Base-by-base conservation (phyloP, 2,888 invertebrate genomes). In the Cataglyphis cursor region DNA sequence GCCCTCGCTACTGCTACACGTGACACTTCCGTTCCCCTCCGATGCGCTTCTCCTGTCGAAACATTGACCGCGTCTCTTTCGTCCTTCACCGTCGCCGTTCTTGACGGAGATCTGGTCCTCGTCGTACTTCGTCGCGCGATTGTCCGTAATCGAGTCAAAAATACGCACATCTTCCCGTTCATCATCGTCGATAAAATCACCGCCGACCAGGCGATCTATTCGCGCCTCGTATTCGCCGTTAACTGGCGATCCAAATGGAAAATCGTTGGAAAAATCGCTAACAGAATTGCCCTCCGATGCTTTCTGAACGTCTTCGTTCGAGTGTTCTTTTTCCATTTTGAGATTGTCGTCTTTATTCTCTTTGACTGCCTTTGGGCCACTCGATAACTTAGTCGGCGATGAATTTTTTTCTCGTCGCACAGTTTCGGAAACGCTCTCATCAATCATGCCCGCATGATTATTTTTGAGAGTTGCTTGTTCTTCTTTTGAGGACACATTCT, bases 321-420 rank as follows among this genome's bases (percentile, higher is more conserved):
- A 41, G 38, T 48, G 2, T 61, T 12, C 51, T 21, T 28, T 57
- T 24, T 62, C 61, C 21, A 24, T 5, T 31, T 68, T 74, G 31
- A n/a, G 10, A 74, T 12, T 24, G 18, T 64, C 64, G 28, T 70
- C 35, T n/a, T 41, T 65, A 9, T 21, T 54, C 1, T 61, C 72
- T 59, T 35, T 41, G 3, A 28, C 15, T 41, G 24, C 84, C 81
- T 87, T 92, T n/a, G 64, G 59, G 24, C 84, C 84, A 51, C 8
- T 51, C 3, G 93, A 91, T 21, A 91, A 83, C 74, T 93, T 93
- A 91, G 92, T 93, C 38, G 92, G 87, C 68, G 92, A 91, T 82
- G 91, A 93, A 85, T 93, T 93, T 41, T 90, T 87, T 74, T 93
- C 93, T 76, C 92, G 91, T 0, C 90, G 89, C 8, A 92, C 90